These are phyloP conservation scores for Calcarius ornatus DNA, from an alignment of 2,113 vertebrate genomes.

Conservation along the genomic window DNA sequence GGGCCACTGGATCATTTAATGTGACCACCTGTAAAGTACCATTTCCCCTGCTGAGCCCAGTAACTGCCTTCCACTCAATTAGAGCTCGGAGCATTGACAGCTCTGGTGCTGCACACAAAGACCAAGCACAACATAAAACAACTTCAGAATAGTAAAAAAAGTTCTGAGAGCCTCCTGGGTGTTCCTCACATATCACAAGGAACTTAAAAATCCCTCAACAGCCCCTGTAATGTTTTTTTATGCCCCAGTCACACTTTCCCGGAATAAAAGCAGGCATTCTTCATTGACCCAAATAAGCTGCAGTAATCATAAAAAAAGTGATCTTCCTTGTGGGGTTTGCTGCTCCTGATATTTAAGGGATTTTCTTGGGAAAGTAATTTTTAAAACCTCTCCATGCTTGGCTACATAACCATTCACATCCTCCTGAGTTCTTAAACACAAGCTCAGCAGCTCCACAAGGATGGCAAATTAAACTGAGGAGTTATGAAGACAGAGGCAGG, in stretches of 20 bases:
- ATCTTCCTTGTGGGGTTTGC: conserved; percentile 15
- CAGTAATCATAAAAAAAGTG: conserved; percentile 22
- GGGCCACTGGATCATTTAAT: conserved; percentile 45
- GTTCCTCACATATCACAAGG: conserved; percentile 4
- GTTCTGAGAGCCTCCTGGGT: conserved; percentile 29
- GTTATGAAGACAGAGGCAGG: not conserved
- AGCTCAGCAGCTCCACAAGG: not conserved
- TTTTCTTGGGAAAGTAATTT: conserved; percentile 21
- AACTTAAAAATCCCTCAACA: conserved; percentile 37
- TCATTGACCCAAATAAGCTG: conserved; percentile 47
- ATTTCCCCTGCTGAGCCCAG: conserved; percentile 1
- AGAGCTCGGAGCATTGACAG: conserved; percentile 30
- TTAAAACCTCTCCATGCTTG: not conserved
- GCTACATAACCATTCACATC: conserved; percentile 14
- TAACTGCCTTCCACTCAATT: conserved; percentile 23
- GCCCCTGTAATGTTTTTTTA: conserved; percentile 8
- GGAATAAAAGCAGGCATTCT: conserved; percentile 39
- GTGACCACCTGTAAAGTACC: conserved; percentile 34
- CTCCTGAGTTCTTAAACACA: not conserved
- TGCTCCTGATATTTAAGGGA: conserved; percentile 18
- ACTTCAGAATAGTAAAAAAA: conserved; percentile 31
- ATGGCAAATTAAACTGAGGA: not conserved
- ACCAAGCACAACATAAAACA: conserved; percentile 34
- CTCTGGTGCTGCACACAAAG: not conserved
- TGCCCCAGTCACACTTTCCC: not conserved